Evolutionary conservation across 2,797 vertebrate species (phyloP), one percentile per base, ranked within the genome.

Genomic region (Sebastes paucispinis): DNA sequence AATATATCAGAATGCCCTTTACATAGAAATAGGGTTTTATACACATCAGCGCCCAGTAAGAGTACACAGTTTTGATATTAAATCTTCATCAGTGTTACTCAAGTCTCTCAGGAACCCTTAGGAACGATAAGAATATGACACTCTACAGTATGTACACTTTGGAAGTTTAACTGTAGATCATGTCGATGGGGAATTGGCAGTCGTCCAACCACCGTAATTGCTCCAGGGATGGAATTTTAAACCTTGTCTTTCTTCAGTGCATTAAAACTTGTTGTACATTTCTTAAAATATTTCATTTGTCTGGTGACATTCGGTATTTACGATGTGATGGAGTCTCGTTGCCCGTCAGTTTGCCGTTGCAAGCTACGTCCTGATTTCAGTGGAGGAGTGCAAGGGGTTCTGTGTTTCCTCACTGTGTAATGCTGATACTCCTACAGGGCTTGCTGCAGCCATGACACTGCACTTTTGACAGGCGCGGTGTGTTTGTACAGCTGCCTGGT

Each of bases 401-500:
- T 73, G 68, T 39, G 77, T 82, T 85, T 88, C 81, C 70, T 87
- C 62, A 59, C 29, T 27, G 34, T 85, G 82, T 80, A 86, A 89
- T 29, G 34, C 58, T 77, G 88, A 89, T 82, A 79, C 74, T 80
- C 70, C 29, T 66, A 1, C 55, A 73, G 77, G 58, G 79, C 12
- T 50, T 50, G 80, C 80, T 93, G 88, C 73, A 86, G 73, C 79
- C 88, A 85, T 75, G 88, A 94, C 90, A 81, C 81, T 87, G 75
- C 89, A 83, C 31, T 93, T 94, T 81, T 93, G 85, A 73, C 83
- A 83, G 59, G 80, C n/a, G 5, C n/a, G 0, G 57, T 6, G 59
- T 92, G 90, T 94, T 94, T 93, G 76, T 59, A 82, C 92, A 94
- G 93, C 90, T 93, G 93, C 82, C 81, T 87, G 74, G 69, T 89